Conservation (phyloP, 2,113 vertebrate species). For the Ia io region DNA sequence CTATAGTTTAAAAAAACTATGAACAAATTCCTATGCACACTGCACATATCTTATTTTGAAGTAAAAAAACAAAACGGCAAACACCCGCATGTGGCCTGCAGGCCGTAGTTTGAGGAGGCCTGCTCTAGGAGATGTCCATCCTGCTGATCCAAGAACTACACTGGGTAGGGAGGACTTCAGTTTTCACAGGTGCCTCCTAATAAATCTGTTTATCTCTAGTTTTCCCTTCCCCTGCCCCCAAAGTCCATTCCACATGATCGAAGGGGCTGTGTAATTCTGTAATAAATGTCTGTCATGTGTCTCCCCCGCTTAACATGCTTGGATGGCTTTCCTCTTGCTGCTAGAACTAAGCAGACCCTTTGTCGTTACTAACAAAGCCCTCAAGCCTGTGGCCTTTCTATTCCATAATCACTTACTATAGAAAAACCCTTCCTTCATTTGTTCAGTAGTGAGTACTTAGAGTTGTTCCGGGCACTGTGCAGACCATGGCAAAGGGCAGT, state of each 20-base stretch:
- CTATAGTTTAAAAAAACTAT: too few species aligned
- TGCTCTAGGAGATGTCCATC: too few species aligned
- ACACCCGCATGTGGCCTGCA: too few species aligned
- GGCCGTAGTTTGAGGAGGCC: too few species aligned
- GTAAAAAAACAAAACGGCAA: too few species aligned
- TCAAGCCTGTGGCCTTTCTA: neutral
- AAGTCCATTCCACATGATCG: neutral
- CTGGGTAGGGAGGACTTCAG: neutral
- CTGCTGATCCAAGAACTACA: neutral
- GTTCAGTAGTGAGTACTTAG: neutral
- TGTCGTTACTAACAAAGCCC: neutral
- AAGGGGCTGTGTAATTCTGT: neutral
- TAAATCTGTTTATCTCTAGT: neutral
- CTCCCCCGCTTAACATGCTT: neutral
- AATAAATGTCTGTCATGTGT: neutral
- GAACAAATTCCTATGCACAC: too few species aligned
- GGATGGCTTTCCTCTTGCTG: neutral
- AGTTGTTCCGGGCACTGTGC: neutral
- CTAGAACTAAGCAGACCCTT: neutral
- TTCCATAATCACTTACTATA: neutral
- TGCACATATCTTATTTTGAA: too few species aligned
- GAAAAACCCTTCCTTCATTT: neutral
- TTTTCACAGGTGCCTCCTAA: neutral
- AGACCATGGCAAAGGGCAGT: fast-evolving
- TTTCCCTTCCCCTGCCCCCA: neutral